Evolutionary conservation across 1,140 invertebrate species (phyloP), one percentile per base, ranked within the genome.

Genomic region (Rhyzopertha dominica): DNA sequence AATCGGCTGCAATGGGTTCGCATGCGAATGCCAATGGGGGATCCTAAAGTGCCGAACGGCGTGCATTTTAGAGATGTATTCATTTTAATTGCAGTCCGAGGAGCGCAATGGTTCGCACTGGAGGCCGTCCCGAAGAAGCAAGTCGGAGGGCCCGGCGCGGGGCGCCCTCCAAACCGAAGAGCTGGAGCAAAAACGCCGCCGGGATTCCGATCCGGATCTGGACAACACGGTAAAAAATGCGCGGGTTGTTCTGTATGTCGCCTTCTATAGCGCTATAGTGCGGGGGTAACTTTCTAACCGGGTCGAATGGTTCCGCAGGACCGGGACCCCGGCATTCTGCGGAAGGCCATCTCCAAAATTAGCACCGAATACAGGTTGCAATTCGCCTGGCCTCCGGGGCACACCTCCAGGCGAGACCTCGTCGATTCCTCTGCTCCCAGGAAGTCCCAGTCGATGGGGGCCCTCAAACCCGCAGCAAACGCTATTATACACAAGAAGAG

Each of bases 281-380:
- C n/a, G n/a, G n/a, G n/a, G n/a, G n/a, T n/a, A n/a, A n/a, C n/a
- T n/a, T n/a, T n/a, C n/a, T n/a, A n/a, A n/a, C n/a, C n/a, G n/a
- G n/a, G n/a, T n/a, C n/a, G n/a, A n/a, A n/a, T n/a, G 23, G 29
- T 31, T 49, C 49, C 49, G 8, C 49, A 64, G 62, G 61, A 55
- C 47, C 60, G 58, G 38, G 62, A 65, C 47, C 52, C 54, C 62
- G 72, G 77, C 61, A 74, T 81, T 64, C 70, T 82, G 54, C 79
- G 77, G 69, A 80, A 81, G 65, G 80, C 80, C 59, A 81, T 82
- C 63, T 77, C 78, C 53, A 79, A 81, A 63, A 81, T 84, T 66
- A 86, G 84, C 72, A 88, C 87, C 51, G 87, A 90, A 74, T 90
- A 91, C 73, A 77, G 86, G 52, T 76, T 89, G 59, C 87, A 91